Base-by-base conservation (phyloP, 2,888 invertebrate species). In the Dione juno region DNA sequence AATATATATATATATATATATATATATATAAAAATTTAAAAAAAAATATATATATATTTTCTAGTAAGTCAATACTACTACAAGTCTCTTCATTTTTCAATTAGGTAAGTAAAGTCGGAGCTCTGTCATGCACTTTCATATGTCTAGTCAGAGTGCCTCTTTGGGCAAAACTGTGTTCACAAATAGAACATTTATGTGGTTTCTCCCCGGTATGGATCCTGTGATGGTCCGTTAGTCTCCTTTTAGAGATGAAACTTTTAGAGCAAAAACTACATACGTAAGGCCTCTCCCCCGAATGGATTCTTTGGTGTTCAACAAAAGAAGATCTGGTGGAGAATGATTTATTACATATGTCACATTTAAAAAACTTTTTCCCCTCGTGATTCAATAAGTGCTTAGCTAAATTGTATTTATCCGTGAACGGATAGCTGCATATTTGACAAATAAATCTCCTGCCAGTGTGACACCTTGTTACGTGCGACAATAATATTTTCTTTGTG, bases 161-260 rank as follows among this genome's bases (percentile, higher is more conserved):
- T 72, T 93, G 93, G 0, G 90, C 88, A 71, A 93, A 93, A 2
- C 88, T 82, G 66, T 89, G 88, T 14, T 87, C 84, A 72, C 93
- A 93, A 0, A 90, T 78, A 0, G 64, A 67, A 69, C 93, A 93
- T 67, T 88, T 86, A 70, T 90, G 86, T 0, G 92, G 92, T 43
- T 89, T 87, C 64, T 90, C 92, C 0, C 93, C 93, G 0, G 92
- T 93, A 72, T 93, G 93, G 8, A 86, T 90, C 50, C 87, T 84
- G 1, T 85, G 81, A 73, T 93, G 93, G 19, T 91, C 92, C 1
- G 82, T 83, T 69, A 90, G 74, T 65, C 88, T 82, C 50, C 87
- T 84, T 74, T 85, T 90, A 0, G 91, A 88, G 3, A 89, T 78
- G 71, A 93, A 93, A 13, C 82, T 84, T 74, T 92, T 92, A 0